phyloP scores from a whole-genome alignment of 2,113 vertebrate genomes.

The Strix uralensis region DNA sequence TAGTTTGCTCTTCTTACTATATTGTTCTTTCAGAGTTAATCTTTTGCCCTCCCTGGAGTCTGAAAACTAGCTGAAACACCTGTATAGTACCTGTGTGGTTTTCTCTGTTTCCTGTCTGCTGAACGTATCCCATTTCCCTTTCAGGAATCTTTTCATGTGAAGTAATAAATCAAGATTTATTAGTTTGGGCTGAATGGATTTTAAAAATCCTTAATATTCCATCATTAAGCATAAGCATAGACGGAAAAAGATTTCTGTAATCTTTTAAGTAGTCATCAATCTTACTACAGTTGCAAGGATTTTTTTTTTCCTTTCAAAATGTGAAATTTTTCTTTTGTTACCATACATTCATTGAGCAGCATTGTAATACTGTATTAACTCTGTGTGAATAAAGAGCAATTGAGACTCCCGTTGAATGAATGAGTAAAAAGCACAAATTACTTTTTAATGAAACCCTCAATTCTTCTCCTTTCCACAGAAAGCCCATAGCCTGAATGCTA shows the following conservation, averaged over 20 bases:
- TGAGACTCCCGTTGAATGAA: conserved; percentile 73
- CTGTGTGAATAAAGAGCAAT: conserved; percentile 74
- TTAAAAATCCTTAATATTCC: conserved; percentile 29
- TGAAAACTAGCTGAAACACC: neutral
- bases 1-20: neutral
- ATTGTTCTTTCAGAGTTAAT: neutral
- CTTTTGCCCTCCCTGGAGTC: neutral
- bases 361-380: conserved; percentile 76
- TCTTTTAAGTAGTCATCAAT: conserved; percentile 71
- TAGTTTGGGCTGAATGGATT: conserved; percentile 22
- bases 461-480: conserved; percentile 70
- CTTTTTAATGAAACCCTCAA: conserved; percentile 78
- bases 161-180: conserved; percentile 19
- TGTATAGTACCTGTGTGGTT: neutral
- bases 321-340: conserved; percentile 74
- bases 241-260: conserved; percentile 42
- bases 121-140: neutral
- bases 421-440: conserved; percentile 78
- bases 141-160: neutral
- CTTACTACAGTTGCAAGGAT: conserved; percentile 49
- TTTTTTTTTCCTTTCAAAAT: conserved; percentile 65
- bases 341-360: conserved; percentile 74
- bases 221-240: conserved; percentile 24
- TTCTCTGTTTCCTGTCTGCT: neutral
- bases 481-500: conserved; percentile 61